Conservation (phyloP, 2,113 vertebrate genomes). For the Psittacula cyanocephala region DNA sequence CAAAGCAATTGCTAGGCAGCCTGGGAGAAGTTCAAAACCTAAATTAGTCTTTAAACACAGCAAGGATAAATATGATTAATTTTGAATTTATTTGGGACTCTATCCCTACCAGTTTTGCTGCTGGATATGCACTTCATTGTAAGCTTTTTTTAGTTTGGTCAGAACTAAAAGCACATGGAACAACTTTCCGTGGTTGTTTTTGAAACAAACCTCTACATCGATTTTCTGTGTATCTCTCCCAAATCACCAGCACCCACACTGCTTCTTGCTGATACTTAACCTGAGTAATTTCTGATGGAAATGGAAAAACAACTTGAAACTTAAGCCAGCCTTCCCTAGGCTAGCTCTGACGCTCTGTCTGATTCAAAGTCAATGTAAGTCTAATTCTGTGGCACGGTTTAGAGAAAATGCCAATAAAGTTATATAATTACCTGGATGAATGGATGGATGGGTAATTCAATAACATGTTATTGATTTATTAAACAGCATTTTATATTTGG, state of each 20-base stretch:
- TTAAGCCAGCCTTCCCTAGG: neutral
- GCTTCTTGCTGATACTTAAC: neutral
- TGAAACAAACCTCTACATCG: fast-evolving
- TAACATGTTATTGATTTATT: neutral
- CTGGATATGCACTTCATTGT: neutral
- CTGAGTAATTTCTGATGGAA: neutral
- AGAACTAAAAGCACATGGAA: neutral
- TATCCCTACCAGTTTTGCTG: neutral
- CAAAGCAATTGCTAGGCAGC: neutral
- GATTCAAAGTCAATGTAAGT: neutral
- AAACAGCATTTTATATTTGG: neutral
- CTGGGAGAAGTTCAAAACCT: neutral
- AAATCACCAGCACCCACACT: neutral
- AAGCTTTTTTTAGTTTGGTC: neutral
- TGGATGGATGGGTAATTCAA: neutral
- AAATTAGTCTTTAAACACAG: neutral
- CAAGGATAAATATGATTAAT: neutral
- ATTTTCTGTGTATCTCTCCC: neutral
- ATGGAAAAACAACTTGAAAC: neutral
- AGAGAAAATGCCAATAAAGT: neutral
- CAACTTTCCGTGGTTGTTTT: neutral
- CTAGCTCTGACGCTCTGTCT: fast-evolving
- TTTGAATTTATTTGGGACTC: neutral
- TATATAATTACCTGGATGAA: neutral
- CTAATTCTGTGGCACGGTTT: neutral